Base-by-base conservation (phyloP, 2,888 invertebrate genomes). In the Philonicus albiceps region DNA sequence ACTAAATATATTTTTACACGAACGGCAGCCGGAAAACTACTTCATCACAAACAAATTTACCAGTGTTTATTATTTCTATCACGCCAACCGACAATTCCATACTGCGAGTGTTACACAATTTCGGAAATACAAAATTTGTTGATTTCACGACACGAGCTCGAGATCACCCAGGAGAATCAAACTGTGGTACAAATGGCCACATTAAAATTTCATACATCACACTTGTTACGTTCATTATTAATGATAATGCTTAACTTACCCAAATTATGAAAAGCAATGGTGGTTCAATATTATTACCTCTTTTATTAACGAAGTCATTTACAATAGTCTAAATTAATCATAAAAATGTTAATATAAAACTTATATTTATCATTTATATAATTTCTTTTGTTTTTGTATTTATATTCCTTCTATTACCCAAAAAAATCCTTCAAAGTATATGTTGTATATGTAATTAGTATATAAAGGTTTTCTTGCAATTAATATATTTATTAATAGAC, bases 301-400 rank as follows among this genome's bases (percentile, higher is more conserved):
- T 81, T 81, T 81, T 81, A 81, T 81, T 81, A 81, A 81, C 81
- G 81, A 64, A 81, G 81, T 81, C 81, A 81, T 81, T 81, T 81
- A 81, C 81, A 81, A 81, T 81, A 81, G 53, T 81, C 81, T 81
- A 81, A 76, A 75, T 75, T 86, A 86, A 86, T 86, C 49, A 86
- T 86, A 86, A 86, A 86, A 86, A 86, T 86, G 86, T 86, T 76
- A 86, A 86, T 86, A 86, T 86, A 86, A 86, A 86, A 86, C 86
- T 76, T 86, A 86, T 86, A 40, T 84, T 78, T 84, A 84, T 84
- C 73, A 73, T 78, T 37, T 84, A 73, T 84, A 73, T 84, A 72
- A 72, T 84, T 84, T 76, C 34, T 34, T 76, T 86, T 37, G 53
- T 76, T 86, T 86, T 86, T 76, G 73, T 84, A 73, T 84, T 86